Conservation (phyloP, 2,113 vertebrate genomes). For the Sialia sialis region DNA sequence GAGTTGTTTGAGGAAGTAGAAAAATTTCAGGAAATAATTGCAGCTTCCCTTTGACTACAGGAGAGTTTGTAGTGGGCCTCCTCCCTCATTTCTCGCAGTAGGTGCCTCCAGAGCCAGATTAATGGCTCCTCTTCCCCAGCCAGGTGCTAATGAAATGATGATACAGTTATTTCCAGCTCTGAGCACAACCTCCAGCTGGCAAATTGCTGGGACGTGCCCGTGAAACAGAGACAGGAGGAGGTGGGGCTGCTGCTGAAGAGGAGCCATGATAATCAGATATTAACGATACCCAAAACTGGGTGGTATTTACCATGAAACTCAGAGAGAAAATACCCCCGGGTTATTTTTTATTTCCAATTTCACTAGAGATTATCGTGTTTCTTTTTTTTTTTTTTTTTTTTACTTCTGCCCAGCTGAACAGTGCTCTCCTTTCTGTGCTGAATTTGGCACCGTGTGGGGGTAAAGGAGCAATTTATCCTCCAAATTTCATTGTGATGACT, state of each 20-base stretch:
- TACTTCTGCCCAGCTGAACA: not conserved
- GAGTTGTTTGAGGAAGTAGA: not conserved
- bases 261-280: not conserved
- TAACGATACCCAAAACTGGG: not conserved
- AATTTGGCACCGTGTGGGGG: not conserved
- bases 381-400: not conserved
- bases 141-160: constrained; percentile 41
- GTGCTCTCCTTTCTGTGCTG: not conserved
- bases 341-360: not conserved
- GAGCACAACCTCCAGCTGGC: constrained; percentile 14
- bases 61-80: not conserved
- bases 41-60: not conserved
- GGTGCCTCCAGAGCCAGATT: not conserved
- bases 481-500: not conserved
- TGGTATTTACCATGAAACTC: constrained; percentile 19
- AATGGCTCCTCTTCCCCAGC: not conserved
- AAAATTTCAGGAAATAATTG: not conserved
- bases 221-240: not conserved
- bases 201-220: not conserved
- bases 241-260: not conserved
- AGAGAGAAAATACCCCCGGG: not conserved
- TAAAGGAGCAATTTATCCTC: not conserved
- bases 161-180: constrained; percentile 28
- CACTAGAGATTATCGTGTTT: not conserved
- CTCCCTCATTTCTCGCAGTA: not conserved